phyloP scores from a whole-genome alignment of 2,113 vertebrate genomes.

The Siniperca chuatsi region DNA sequence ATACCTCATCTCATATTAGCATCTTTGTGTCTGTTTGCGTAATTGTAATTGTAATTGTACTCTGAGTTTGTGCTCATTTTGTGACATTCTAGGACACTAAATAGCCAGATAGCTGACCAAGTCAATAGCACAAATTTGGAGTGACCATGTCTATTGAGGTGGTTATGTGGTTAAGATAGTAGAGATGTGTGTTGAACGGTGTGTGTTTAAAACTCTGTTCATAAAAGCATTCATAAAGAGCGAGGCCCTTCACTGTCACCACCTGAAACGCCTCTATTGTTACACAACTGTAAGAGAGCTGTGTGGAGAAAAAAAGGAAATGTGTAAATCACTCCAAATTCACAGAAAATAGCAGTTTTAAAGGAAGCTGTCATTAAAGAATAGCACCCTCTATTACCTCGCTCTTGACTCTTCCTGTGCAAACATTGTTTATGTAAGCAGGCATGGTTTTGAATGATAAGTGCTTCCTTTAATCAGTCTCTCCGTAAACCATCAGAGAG shows the following conservation, averaged over 20 bases:
- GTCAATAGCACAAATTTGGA: not conserved
- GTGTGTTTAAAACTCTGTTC: not conserved
- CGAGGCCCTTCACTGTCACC: not conserved
- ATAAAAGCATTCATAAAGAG: not conserved
- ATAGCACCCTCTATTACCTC: constrained; percentile 43
- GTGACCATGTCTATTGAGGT: not conserved
- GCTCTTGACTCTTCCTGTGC: constrained; percentile 42
- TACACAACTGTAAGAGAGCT: not conserved
- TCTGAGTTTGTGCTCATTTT: not conserved
- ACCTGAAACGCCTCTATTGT: not conserved
- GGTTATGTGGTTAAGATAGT: not conserved
- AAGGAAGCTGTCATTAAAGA: constrained; percentile 39
- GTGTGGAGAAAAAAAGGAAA: not conserved
- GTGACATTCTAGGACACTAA: no score
- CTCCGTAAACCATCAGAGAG: constrained; percentile 61
- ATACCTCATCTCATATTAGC: not conserved
- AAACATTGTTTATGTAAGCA: constrained; percentile 58
- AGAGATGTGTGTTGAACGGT: not conserved
- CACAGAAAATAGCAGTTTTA: constrained; percentile 14
- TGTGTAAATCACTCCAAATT: constrained; percentile 25
- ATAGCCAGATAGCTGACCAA: not conserved
- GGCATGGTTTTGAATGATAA: constrained; percentile 69
- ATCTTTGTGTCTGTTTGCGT: not conserved
- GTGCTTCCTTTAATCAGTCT: constrained; percentile 64
- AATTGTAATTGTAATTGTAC: not conserved